These are phyloP conservation scores for Tachina fera DNA, from an alignment of 2,888 invertebrate species.

Conservation along the genomic window DNA sequence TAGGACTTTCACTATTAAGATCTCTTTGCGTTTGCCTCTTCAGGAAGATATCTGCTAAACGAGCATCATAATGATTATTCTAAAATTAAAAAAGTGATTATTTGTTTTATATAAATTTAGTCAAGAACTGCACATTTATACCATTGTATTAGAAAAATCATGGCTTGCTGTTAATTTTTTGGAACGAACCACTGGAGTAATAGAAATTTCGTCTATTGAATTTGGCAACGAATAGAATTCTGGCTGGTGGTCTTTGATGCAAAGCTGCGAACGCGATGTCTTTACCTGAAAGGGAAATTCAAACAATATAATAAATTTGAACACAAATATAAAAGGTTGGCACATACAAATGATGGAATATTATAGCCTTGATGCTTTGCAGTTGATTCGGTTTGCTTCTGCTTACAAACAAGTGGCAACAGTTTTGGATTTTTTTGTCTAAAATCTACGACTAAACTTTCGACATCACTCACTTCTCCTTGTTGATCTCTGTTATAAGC, in stretches of 20 bases:
- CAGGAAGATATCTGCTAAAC: conserved; percentile 30
- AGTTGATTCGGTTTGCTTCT: conserved; percentile 80
- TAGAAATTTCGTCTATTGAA: conserved; percentile 42
- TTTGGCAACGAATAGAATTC: conserved; percentile 33
- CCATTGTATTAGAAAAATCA: conserved; percentile 32
- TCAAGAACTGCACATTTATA: not conserved
- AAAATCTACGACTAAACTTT: conserved; percentile 92
- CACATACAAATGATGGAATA: conserved; percentile 47
- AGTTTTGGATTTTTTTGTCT: conserved; percentile 90
- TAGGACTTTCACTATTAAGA: conserved; percentile 41
- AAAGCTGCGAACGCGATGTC: conserved; percentile 24
- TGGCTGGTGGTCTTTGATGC: conserved; percentile 34
- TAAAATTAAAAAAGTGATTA: conserved; percentile 26
- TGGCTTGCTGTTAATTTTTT: conserved; percentile 35
- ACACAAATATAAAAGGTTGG: not conserved
- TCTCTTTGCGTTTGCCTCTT: conserved; percentile 27
- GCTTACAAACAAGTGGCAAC: conserved; percentile 87
- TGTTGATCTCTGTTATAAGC: conserved; percentile 85
- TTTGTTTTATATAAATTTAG: not conserved
- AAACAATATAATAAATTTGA: not conserved
- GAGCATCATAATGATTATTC: conserved; percentile 31
- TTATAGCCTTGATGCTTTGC: conserved; percentile 8
- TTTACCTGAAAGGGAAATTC: conserved; percentile 32
- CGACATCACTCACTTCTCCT: conserved; percentile 91
- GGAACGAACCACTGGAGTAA: conserved; percentile 22